Evolutionary conservation across 1,140 invertebrate genomes (phyloP), one percentile per base, ranked within the genome.

Genomic region (Oncopodura yosiiana): DNA sequence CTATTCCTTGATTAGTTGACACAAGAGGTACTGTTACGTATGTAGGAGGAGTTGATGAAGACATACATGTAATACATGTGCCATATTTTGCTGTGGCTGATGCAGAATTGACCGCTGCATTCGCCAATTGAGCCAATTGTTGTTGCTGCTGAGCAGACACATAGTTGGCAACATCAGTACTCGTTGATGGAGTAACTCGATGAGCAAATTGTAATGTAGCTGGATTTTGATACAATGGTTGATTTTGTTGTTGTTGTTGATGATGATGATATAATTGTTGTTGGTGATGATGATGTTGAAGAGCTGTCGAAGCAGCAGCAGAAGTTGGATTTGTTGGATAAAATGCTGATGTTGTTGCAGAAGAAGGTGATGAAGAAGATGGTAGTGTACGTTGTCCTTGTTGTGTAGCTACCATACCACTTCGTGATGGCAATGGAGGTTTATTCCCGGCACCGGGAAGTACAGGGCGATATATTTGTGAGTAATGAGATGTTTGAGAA

Each of bases 391-490:
- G 5, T 42, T 30, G 36, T 18, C 12, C 48, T 34, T 42, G 50
- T 44, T 45, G 26, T 6, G n/a, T 27, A 24, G 21, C 37, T 19
- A 27, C 41, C 12, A 14, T n/a, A 24, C 38, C 30, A 16, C 46
- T 19, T 26, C 27, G 46, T 14, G 38, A 19, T 16, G 48, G 26
- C 0, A n/a, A 34, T 9, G 48, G 24, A 6, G 19, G 24, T 18
- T 27, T 21, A 9, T 30, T 29, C 36, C 48, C 48, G 11, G 48
- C 48, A 18, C 37, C 19, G 4, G 48, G 48, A 43, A 55, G 53
- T 12, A 55, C 53, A 41, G 53, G 53, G 42, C 53, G 53, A 27
- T 55, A 55, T 27, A 53, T 53, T 38, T 45, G 38, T n/a, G n/a
- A n/a, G 27, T 53, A 43, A 46, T 53, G 30, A 21, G 30, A 30